These are phyloP conservation scores for Saguinus imperator DNA, from an alignment of 2,113 vertebrate species.

Conservation along the genomic window DNA sequence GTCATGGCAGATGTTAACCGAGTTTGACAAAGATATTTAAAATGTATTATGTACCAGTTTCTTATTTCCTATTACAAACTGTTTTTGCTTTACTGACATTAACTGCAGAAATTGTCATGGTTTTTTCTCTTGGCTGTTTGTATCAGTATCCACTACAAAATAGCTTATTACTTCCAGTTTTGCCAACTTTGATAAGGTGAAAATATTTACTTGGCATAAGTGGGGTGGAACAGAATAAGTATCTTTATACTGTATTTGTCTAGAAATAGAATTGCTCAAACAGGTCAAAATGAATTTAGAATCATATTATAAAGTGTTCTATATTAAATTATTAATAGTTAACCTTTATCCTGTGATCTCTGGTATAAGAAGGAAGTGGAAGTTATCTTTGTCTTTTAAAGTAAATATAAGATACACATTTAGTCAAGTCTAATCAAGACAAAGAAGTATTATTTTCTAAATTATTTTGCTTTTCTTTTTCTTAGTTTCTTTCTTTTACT, in stretches of 20 bases:
- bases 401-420: background rate
- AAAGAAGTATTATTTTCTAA: background rate
- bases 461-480: background rate
- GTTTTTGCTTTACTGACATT: slow-evolving; percentile 34
- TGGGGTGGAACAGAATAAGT: background rate
- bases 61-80: slow-evolving; percentile 37
- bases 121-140: background rate
- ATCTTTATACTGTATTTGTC: background rate
- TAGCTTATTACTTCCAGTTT: slow-evolving; percentile 11
- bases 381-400: slow-evolving; percentile 22
- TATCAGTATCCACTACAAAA: slow-evolving; percentile 33
- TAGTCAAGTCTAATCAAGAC: background rate
- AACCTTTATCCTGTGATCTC: background rate
- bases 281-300: background rate
- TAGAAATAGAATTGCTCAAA: background rate
- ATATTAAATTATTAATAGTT: background rate
- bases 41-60: slow-evolving; percentile 13
- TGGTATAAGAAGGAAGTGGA: background rate
- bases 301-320: background rate
- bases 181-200: slow-evolving; percentile 28
- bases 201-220: slow-evolving; percentile 37
- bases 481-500: background rate
- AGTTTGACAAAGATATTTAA: background rate
- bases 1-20: background rate
- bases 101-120: background rate